A percentile compares a stretch with the other conserved stretches of the same genome.
These are phyloP conservation scores for Rhysida immarginata DNA, from an alignment of 1,140 invertebrate species.

Conservation along the genomic window DNA sequence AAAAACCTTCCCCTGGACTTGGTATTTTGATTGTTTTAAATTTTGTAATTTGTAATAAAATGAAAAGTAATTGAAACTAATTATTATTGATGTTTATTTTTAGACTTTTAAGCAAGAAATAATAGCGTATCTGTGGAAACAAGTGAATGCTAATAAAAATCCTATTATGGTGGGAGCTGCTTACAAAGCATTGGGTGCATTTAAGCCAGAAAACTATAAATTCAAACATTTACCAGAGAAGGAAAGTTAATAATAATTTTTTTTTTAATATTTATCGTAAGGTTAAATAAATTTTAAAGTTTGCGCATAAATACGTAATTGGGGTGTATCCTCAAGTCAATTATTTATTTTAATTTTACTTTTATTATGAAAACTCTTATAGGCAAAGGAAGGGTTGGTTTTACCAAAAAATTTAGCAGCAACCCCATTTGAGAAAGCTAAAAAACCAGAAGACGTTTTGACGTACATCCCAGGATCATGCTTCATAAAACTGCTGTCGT, in stretches of 20 bases:
- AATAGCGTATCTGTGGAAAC: not conserved
- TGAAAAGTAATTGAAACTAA: too few relatives aligned
- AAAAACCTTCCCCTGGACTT: too few relatives aligned
- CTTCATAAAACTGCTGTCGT: not conserved
- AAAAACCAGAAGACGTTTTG: slow-evolving; percentile 1
- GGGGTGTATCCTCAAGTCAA: too few relatives aligned
- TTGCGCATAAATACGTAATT: too few relatives aligned
- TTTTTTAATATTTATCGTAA: too few relatives aligned
- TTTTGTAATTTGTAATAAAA: too few relatives aligned
- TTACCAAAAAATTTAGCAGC: slow-evolving; percentile 1
- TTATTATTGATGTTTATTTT: too few relatives aligned
- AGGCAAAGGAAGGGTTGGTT: not conserved
- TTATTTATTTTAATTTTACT: too few relatives aligned
- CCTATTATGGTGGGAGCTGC: not conserved
- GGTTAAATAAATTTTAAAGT: too few relatives aligned
- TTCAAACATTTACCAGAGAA: not conserved
- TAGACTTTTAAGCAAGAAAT: slow-evolving; percentile 1
- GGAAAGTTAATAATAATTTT: not conserved
- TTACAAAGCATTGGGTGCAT: not conserved
- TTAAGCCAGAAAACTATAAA: not conserved
- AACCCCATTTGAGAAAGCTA: slow-evolving; percentile 1
- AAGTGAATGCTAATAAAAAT: not conserved
- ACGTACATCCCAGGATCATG: not conserved
- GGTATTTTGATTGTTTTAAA: too few relatives aligned
- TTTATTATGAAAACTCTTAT: too few relatives aligned